Percentiles rank a stretch among this genome's conserved stretches.
phyloP scores from a whole-genome alignment of 30 jellyfish, hydroid and myxozoan genomes.

The Catostylus mosaicus region DNA sequence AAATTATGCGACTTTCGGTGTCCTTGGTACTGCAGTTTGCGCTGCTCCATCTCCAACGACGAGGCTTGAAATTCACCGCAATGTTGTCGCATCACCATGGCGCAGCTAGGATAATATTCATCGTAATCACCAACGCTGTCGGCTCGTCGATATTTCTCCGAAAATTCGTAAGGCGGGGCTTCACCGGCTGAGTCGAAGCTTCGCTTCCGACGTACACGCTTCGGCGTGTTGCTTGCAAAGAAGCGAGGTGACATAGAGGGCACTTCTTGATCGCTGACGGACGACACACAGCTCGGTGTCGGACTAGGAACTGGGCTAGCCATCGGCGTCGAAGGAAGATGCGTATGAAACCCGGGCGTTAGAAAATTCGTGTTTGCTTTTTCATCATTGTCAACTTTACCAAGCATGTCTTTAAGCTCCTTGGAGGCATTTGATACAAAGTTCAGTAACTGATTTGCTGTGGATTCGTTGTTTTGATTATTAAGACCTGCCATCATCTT shows the following conservation, averaged over 20 bases:
- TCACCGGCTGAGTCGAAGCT: constrained; percentile 45
- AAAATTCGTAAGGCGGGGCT: constrained; percentile 25
- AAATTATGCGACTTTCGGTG: neutral
- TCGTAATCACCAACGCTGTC: constrained; percentile 71
- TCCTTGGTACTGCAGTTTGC: neutral
- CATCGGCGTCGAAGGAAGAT: constrained; percentile 44
- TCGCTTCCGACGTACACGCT: constrained; percentile 48
- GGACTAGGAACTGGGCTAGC: constrained; percentile 71
- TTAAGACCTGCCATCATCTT: constrained; percentile 36
- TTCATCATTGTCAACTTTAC: constrained; percentile 43
- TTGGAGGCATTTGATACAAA: constrained; percentile 68
- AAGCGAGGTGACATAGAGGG: constrained; percentile 71
- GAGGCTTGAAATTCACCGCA: neutral
- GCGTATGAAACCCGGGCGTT: constrained; percentile 16
- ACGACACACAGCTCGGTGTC: constrained; percentile 60
- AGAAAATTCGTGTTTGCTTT: neutral
- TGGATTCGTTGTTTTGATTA: neutral
- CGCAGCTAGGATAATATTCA: constrained; percentile 51
- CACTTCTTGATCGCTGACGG: constrained; percentile 69
- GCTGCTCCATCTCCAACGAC: neutral
- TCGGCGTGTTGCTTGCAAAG: constrained; percentile 38
- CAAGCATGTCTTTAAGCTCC: constrained; percentile 68
- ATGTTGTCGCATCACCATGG: neutral
- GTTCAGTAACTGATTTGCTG: constrained; percentile 44
- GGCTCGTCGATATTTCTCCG: constrained; percentile 57